Evolutionary conservation across 2,888 invertebrate species (phyloP).

Genomic region (Actias luna): DNA sequence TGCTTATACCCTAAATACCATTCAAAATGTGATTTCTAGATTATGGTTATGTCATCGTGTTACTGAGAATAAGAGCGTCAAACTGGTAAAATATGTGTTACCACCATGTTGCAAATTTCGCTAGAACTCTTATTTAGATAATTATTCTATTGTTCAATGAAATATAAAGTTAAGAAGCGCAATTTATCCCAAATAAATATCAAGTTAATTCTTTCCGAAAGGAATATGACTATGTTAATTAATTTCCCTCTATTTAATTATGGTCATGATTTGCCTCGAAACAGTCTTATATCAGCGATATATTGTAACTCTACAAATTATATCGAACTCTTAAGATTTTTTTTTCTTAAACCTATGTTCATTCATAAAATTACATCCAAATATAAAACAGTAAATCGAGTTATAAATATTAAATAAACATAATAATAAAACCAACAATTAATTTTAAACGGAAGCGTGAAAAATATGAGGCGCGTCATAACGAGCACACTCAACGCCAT

Average conservation of each 20-base stretch:
- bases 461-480: conserved; percentile 49
- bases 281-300: not conserved
- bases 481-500: conserved; percentile 36
- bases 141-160: not conserved
- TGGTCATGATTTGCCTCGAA: not conserved
- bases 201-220: not conserved
- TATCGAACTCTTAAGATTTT: not conserved
- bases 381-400: not conserved
- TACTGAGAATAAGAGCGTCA: too few species aligned
- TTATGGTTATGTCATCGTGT: too few species aligned
- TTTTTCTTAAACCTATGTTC: not conserved
- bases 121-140: not conserved
- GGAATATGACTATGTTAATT: conserved; percentile 1
- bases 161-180: not conserved
- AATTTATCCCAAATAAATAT: conserved; percentile 4
- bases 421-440: not conserved
- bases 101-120: too few species aligned
- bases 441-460: conserved; percentile 25
- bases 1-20: too few species aligned
- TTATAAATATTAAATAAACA: not conserved
- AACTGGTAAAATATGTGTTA: too few species aligned
- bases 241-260: conserved; percentile 4
- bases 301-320: not conserved
- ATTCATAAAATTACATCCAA: not conserved
- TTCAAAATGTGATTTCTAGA: too few species aligned